Evolutionary conservation across 2,888 invertebrate genomes (phyloP).

Genomic region (Choristoneura rosaceana): DNA sequence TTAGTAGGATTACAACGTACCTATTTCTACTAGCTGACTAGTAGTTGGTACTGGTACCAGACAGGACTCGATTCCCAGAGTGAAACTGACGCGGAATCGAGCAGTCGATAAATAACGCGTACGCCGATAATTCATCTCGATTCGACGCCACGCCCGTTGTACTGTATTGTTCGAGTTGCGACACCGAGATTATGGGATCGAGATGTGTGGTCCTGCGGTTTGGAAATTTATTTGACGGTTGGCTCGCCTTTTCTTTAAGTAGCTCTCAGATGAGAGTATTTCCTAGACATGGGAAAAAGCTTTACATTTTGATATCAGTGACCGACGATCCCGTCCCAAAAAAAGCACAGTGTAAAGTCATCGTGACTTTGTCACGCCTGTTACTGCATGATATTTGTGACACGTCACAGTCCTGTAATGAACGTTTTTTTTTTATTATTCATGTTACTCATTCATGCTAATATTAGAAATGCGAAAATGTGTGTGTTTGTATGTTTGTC

Average conservation of each 20-base stretch:
- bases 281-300: too few relatives aligned
- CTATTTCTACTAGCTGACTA: not conserved
- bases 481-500: too few relatives aligned
- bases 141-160: slow-evolving; percentile 31
- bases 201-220: slow-evolving; percentile 33
- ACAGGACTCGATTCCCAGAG: slow-evolving; percentile 41
- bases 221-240: slow-evolving; percentile 7
- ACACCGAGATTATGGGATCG: slow-evolving; percentile 25
- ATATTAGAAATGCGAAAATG: too few relatives aligned
- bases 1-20: too few relatives aligned
- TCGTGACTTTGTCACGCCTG: too few relatives aligned
- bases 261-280: not conserved
- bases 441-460: too few relatives aligned
- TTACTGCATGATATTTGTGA: too few relatives aligned
- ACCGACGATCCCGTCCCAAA: too few relatives aligned
- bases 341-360: too few relatives aligned
- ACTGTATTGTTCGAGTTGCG: slow-evolving; percentile 38
- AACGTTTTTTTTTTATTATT: too few relatives aligned
- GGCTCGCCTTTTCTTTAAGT: not conserved
- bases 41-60: not conserved
- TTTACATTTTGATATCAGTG: too few relatives aligned
- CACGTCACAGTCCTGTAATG: too few relatives aligned
- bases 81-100: slow-evolving; percentile 68
- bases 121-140: slow-evolving; percentile 66
- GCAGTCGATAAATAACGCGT: slow-evolving; percentile 68